Percentiles rank a stretch among this genome's conserved stretches.
Conservation (phyloP, 1,140 invertebrate genomes). For the Drosophila parabipectinata region DNA sequence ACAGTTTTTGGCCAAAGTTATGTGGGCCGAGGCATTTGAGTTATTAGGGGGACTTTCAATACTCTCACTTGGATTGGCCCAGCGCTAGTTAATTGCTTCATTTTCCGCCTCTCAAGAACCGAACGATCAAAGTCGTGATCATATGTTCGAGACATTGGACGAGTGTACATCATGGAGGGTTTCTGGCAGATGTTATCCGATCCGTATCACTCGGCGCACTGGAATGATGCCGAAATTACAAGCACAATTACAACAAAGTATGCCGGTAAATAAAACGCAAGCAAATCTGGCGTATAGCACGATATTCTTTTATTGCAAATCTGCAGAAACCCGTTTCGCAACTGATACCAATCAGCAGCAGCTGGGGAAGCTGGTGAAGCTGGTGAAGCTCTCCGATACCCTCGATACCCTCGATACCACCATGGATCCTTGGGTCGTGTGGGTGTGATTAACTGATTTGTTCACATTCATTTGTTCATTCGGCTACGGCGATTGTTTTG, state of each 20-base stretch:
- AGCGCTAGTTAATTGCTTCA: constrained; percentile 66
- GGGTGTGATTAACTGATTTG: constrained; percentile 84
- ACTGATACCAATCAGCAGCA: constrained; percentile 68
- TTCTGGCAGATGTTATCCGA: constrained; percentile 33
- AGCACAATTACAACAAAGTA: constrained; percentile 53
- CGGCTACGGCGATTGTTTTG: constrained; percentile 65
- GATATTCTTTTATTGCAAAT: constrained; percentile 81
- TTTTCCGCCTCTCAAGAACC: constrained; percentile 51
- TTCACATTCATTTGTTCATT: constrained; percentile 82
- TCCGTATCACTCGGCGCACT: constrained; percentile 55
- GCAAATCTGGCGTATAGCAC: constrained; percentile 79
- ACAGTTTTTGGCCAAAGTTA: constrained; percentile 5
- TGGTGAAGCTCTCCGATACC: constrained; percentile 20
- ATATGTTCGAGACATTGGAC: constrained; percentile 43
- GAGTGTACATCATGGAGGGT: neutral
- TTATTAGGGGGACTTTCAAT: neutral
- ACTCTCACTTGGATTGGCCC: neutral
- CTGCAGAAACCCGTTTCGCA: constrained; percentile 58
- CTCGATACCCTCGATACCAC: constrained; percentile 22
- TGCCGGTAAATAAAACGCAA: constrained; percentile 70
- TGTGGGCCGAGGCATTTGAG: constrained; percentile 7
- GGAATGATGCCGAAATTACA: constrained; percentile 48
- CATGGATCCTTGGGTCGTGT: constrained; percentile 57
- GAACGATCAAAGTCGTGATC: constrained; percentile 66
- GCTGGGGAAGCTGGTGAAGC: constrained; percentile 1